phyloP scores from a whole-genome alignment of 2,888 invertebrate species.

The Drymonia ruficornis region DNA sequence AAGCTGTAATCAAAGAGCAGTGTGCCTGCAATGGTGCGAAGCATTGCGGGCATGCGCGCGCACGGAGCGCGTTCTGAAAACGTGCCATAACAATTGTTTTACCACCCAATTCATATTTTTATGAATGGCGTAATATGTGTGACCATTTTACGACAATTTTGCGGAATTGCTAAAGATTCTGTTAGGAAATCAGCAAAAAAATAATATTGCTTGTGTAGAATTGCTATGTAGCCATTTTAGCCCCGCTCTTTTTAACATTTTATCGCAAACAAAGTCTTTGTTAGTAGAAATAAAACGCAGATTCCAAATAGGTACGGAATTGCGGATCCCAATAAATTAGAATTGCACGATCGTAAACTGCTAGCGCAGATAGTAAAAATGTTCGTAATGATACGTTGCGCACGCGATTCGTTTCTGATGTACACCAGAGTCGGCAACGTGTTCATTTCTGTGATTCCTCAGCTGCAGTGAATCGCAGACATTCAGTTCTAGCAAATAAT shows the following conservation, averaged over 20 bases:
- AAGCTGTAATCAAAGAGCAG: not conserved
- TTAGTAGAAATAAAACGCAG: not conserved
- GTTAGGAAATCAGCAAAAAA: too few relatives aligned
- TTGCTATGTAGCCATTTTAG: too few relatives aligned
- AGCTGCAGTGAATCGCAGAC: not conserved
- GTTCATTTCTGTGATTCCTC: not conserved
- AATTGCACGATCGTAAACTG: not conserved
- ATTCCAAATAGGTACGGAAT: too few relatives aligned
- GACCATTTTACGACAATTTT: too few relatives aligned
- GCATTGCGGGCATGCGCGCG: slow-evolving; percentile 42
- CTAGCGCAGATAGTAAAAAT: not conserved
- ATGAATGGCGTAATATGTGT: too few relatives aligned
- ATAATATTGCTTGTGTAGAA: too few relatives aligned
- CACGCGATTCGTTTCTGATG: not conserved
- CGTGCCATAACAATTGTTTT: slow-evolving; percentile 29
- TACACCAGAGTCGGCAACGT: not conserved
- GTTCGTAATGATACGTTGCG: not conserved
- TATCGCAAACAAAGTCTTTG: not conserved
- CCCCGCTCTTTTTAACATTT: too few relatives aligned
- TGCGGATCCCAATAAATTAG: not conserved
- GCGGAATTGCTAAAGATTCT: too few relatives aligned
- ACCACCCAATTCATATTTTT: too few relatives aligned
- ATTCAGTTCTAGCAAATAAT: not conserved
- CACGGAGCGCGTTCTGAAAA: slow-evolving; percentile 16
- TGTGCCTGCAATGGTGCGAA: slow-evolving; percentile 53